Conservation (phyloP, 2,888 invertebrate species). For the Ephialtes manifestator region DNA sequence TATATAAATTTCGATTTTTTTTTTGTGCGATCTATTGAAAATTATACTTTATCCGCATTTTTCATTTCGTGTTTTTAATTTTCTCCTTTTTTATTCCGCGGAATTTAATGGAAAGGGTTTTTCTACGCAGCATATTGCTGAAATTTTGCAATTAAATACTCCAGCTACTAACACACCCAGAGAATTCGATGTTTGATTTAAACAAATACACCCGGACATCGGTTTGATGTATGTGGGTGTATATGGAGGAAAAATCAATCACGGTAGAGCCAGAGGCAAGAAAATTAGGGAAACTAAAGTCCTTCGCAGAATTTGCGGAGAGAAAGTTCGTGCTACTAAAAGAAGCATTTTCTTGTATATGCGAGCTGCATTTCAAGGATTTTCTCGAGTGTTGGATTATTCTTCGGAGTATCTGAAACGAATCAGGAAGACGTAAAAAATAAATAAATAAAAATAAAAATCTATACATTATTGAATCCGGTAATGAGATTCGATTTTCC, state of each 20-base stretch:
- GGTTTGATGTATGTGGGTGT: no score
- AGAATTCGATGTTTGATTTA: no score
- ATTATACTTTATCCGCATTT: background rate
- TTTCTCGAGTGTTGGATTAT: conserved; percentile 1
- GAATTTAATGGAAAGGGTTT: background rate
- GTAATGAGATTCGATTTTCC: background rate
- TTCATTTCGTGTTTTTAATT: background rate
- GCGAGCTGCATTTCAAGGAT: background rate
- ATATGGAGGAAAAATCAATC: background rate
- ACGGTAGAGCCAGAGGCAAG: background rate
- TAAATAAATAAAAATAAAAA: background rate
- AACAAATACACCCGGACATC: no score
- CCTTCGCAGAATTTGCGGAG: background rate
- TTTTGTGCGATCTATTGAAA: background rate
- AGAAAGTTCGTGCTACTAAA: background rate
- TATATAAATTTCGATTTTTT: background rate
- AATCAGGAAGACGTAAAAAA: background rate
- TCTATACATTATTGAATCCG: background rate
- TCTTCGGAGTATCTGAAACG: background rate
- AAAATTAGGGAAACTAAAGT: background rate
- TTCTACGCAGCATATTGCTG: background rate
- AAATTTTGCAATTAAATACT: background rate
- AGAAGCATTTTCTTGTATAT: background rate
- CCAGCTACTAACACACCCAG: background rate
- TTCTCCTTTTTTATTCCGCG: background rate